Evolutionary conservation across 1,140 invertebrate species (phyloP).

Genomic region (Drosophila navojoa): DNA sequence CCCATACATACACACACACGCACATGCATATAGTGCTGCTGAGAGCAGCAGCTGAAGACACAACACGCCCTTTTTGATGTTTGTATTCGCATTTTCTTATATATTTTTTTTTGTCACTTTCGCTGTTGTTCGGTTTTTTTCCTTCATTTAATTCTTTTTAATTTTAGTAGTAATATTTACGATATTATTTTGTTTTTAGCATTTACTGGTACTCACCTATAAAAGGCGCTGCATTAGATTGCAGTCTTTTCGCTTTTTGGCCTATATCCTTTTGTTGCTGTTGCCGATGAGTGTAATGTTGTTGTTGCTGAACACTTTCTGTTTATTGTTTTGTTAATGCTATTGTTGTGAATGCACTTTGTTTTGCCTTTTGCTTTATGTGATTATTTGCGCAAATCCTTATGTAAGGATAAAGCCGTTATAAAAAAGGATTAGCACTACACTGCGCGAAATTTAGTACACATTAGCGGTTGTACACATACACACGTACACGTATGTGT

Average conservation of each 20-base stretch:
- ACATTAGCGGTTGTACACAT: constrained; percentile 12
- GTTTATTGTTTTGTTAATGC: constrained; percentile 42
- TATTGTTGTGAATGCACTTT: constrained; percentile 35
- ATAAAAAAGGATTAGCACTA: constrained; percentile 37
- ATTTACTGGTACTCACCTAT: constrained; percentile 25
- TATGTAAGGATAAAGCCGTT: constrained; percentile 42
- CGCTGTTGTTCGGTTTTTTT: constrained; percentile 38
- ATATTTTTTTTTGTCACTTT: constrained; percentile 32
- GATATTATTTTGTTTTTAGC: constrained; percentile 10
- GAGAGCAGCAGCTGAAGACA: constrained; percentile 58
- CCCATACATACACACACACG: constrained; percentile 5
- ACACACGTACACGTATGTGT: too few species aligned
- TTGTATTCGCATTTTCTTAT: constrained; percentile 37
- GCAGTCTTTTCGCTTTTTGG: not conserved
- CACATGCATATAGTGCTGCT: constrained; percentile 22
- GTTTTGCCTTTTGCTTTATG: constrained; percentile 23
- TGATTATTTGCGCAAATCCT: constrained; percentile 41
- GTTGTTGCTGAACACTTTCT: constrained; percentile 30
- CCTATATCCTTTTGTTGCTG: constrained; percentile 22
- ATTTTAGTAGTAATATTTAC: constrained; percentile 21
- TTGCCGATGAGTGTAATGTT: constrained; percentile 28
- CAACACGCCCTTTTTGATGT: constrained; percentile 77
- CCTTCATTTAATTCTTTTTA: constrained; percentile 11
- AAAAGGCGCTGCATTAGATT: constrained; percentile 47
- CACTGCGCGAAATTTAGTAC: constrained; percentile 31